These are phyloP conservation scores for Antheraea pernyi DNA, from an alignment of 1,140 invertebrate species.

Conservation along the genomic window DNA sequence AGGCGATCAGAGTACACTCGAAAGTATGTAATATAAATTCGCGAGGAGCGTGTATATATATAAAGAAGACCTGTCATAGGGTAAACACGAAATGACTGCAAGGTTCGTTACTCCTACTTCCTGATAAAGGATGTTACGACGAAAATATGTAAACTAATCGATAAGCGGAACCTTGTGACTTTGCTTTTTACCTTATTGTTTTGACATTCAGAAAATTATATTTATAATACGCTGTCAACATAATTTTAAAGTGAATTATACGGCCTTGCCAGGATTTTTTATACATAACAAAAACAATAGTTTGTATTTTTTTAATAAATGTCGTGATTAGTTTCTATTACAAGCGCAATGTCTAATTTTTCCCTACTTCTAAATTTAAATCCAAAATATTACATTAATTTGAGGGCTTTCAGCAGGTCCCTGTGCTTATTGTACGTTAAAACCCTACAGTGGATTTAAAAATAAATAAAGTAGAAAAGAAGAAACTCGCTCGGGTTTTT, in stretches of 20 bases:
- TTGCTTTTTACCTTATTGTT: slow-evolving; percentile 29
- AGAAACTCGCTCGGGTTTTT: too few species aligned
- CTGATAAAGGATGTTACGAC: slow-evolving; percentile 49
- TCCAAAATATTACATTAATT: too few species aligned
- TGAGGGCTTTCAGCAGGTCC: too few species aligned
- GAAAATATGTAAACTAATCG: slow-evolving; percentile 51
- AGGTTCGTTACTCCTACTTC: slow-evolving; percentile 58
- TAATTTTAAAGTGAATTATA: background rate
- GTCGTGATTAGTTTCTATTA: background rate
- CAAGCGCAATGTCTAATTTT: background rate
- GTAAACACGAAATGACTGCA: slow-evolving; percentile 47
- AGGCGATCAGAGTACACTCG: slow-evolving; percentile 38
- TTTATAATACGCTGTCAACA: slow-evolving; percentile 1
- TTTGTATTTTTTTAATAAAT: background rate
- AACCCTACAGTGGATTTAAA: too few species aligned
- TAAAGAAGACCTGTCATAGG: slow-evolving; percentile 37
- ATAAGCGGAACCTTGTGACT: slow-evolving; percentile 42
- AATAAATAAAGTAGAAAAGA: too few species aligned
- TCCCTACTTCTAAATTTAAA: too few species aligned
- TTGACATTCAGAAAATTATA: slow-evolving; percentile 18
- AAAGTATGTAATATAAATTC: slow-evolving; percentile 34
- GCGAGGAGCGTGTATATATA: slow-evolving; percentile 45
- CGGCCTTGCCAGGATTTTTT: background rate
- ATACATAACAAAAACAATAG: background rate
- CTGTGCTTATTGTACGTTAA: too few species aligned